Base-by-base conservation (phyloP, 2,797 vertebrate species). In the Kryptolebias ocellatus region DNA sequence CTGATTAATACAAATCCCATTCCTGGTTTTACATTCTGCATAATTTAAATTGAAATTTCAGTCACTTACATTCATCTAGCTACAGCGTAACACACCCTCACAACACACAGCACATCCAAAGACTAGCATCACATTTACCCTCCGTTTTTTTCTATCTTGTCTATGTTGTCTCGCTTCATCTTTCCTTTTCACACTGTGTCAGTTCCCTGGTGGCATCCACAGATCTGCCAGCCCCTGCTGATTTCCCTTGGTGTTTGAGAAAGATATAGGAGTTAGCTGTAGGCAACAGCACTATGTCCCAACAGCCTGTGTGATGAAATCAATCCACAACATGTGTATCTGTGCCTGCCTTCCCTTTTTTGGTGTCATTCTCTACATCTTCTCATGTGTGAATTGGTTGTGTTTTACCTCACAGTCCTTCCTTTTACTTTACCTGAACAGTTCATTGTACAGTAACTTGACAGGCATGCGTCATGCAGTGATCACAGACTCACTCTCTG, bases 161-260 rank as follows among this genome's bases (percentile, higher is more conserved):
- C 61, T 60, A 0, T 74, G 73, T 65, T 56, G 72, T 76, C 46
- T 74, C 39, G 65, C 79, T 72, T 79, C 78, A 83, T 78, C 71
- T 80, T 37, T 59, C 45, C 65, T 81, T 51, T 72, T 76, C 59
- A 45, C 78, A 63, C 57, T 44, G 58, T 73, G 59, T 74, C 76
- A 46, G 76, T 29, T 86, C 85, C 80, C 78, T 24, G 37, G 74
- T 75, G 80, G 70, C 59, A 3, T 46, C 65, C 74, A 49, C 65
- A 63, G 76, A 78, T 86, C 77, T 58, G 52, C 63, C 6, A 45
- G 55, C 77, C 67, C 74, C 71, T 27, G 4, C 64, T 88, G 84
- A 89, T 85, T 89, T 89, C 86, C 85, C 85, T 67, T 66, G 75
- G 85, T 77, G 73, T 79, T 80, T 78, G 53, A 74, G 63, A 79